phyloP scores from a whole-genome alignment of 2,113 vertebrate species.

The Chloropsis hardwickii region DNA sequence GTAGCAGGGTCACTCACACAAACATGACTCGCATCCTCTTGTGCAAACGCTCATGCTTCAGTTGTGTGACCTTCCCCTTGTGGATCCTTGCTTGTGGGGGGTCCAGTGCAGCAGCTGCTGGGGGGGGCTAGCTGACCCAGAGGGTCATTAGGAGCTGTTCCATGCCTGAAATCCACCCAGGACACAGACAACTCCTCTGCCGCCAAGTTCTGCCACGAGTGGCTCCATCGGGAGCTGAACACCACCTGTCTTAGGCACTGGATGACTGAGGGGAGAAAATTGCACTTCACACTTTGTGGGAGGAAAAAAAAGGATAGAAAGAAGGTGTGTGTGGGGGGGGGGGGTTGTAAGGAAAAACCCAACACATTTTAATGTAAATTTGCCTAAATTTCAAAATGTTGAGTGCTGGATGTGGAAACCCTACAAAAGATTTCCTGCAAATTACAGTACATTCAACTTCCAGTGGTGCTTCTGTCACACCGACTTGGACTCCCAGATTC shows the following conservation, averaged over 20 bases:
- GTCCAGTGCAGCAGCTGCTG: background rate
- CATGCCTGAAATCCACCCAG: background rate
- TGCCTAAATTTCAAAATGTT: background rate
- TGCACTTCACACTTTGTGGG: background rate
- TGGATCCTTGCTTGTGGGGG: background rate
- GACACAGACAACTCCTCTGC: background rate
- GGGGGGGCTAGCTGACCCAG: accelerated
- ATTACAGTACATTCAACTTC: background rate
- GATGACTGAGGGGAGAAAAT: accelerated
- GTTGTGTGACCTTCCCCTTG: background rate
- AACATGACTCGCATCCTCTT: accelerated
- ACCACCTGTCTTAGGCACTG: background rate
- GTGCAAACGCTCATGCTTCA: accelerated
- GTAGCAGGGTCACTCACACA: background rate
- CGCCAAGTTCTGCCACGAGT: background rate
- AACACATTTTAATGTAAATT: background rate
- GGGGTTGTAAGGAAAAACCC: accelerated
- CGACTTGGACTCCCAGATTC: background rate
- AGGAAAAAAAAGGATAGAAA: background rate
- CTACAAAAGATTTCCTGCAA: background rate
- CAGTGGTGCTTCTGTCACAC: background rate
- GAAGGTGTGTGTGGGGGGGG: no score
- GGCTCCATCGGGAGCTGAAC: background rate
- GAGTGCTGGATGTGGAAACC: background rate
- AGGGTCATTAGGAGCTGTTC: background rate